Conservation (phyloP, 2,797 vertebrate genomes). For the Fundulus diaphanus region DNA sequence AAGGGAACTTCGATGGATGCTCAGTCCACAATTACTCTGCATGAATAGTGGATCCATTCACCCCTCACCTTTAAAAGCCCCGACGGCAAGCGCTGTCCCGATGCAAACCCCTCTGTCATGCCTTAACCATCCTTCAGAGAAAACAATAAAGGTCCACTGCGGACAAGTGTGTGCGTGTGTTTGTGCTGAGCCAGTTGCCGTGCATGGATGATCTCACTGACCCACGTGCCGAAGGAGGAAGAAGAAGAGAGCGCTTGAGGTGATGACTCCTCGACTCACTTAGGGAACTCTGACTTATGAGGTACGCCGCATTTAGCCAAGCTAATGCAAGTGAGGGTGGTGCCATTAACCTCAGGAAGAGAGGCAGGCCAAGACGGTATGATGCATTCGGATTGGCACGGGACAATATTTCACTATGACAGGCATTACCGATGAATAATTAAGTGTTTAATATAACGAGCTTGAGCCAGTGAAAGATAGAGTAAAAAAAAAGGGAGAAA, state of each 20-base stretch:
- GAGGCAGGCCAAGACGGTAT: slow-evolving; percentile 80
- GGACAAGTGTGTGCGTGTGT: slow-evolving; percentile 21
- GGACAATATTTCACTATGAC: slow-evolving; percentile 92
- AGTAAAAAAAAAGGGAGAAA: slow-evolving; percentile 47
- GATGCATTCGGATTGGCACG: slow-evolving; percentile 87
- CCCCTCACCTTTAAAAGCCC: slow-evolving; percentile 73
- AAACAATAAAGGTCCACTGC: slow-evolving; percentile 63
- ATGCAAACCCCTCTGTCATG: slow-evolving; percentile 50
- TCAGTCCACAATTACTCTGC: slow-evolving; percentile 51
- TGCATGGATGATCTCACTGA: slow-evolving; percentile 65
- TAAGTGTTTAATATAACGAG: slow-evolving; percentile 96
- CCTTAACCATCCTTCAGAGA: slow-evolving; percentile 57
- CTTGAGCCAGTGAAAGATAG: slow-evolving; percentile 68
- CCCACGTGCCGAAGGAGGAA: slow-evolving; percentile 52
- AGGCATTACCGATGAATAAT: slow-evolving; percentile 97
- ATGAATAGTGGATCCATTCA: slow-evolving; percentile 69
- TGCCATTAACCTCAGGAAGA: slow-evolving; percentile 91
- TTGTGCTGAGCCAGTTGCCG: slow-evolving; percentile 25
- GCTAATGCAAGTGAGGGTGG: slow-evolving; percentile 85
- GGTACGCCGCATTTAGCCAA: slow-evolving; percentile 80
- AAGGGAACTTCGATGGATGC: slow-evolving; percentile 52
- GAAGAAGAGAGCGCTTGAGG: slow-evolving; percentile 62
- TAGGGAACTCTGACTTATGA: slow-evolving; percentile 83
- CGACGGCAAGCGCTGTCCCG: slow-evolving; percentile 49
- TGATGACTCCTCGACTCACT: slow-evolving; percentile 76